These are phyloP conservation scores for Dryobates pubescens DNA, from an alignment of 2,797 vertebrate genomes.

Conservation along the genomic window DNA sequence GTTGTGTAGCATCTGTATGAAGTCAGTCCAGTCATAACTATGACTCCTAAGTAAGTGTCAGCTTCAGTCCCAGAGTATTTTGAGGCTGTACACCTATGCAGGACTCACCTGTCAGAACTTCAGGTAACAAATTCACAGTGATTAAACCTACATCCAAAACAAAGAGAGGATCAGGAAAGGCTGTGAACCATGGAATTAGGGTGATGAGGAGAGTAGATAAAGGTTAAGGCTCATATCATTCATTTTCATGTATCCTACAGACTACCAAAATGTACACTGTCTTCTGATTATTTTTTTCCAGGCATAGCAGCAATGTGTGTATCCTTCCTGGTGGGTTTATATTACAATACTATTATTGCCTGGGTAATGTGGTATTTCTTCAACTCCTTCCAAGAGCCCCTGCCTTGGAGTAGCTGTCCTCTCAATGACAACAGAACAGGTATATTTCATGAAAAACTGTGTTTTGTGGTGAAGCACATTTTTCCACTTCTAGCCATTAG, in stretches of 20 bases:
- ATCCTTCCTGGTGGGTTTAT: constrained; percentile 87
- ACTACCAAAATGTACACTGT: not conserved
- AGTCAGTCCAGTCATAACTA: not conserved
- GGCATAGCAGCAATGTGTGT: constrained; percentile 89
- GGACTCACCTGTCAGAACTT: not conserved
- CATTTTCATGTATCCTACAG: not conserved
- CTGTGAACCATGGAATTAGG: not conserved
- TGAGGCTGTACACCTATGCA: rapidly evolving
- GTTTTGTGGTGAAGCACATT: not conserved
- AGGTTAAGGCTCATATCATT: not conserved
- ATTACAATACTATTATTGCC: constrained; percentile 93
- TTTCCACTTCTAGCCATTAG: not conserved
- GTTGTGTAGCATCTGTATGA: not conserved
- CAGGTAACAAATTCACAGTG: not conserved
- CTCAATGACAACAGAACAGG: constrained; percentile 82
- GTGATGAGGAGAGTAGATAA: not conserved
- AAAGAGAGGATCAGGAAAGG: not conserved
- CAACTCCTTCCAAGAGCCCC: constrained; percentile 95
- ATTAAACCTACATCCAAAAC: not conserved
- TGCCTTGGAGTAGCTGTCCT: constrained; percentile 90
- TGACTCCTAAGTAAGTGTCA: not conserved
- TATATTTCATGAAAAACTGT: constrained; percentile 26
- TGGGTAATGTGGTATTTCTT: constrained; percentile 99
- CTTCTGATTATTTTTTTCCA: constrained; percentile 43
- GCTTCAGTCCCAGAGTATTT: not conserved